Percentiles rank a stretch among this genome's conserved stretches.
Evolutionary conservation across 2,797 vertebrate species (phyloP).

Genomic region (Cyprinella venusta): DNA sequence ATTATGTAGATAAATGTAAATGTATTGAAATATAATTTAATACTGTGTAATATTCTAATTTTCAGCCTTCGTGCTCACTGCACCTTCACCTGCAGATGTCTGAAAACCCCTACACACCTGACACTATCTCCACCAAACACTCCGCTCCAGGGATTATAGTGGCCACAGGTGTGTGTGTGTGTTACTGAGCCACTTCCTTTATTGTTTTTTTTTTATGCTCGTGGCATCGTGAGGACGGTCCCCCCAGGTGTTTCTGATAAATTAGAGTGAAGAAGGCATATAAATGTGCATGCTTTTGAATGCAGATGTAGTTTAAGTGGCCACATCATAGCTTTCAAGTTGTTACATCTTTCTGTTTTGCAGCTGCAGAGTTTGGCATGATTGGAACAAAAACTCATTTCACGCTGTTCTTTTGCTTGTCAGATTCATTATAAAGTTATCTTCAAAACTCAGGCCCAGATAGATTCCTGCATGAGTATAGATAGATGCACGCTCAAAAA

Average conservation of each 20-base stretch:
- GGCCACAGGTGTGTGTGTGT: constrained; percentile 84
- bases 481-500: constrained; percentile 36
- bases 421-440: constrained; percentile 44
- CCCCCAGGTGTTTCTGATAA: neutral
- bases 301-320: neutral
- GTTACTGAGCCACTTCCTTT: constrained; percentile 12
- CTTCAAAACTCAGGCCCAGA: constrained; percentile 27
- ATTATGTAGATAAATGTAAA: constrained; percentile 51
- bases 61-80: constrained; percentile 93
- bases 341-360: constrained; percentile 18
- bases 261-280: constrained; percentile 6
- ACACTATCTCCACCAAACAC: constrained; percentile 92
- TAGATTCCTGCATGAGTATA: constrained; percentile 16
- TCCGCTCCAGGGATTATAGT: constrained; percentile 92
- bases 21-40: constrained; percentile 53
- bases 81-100: constrained; percentile 94
- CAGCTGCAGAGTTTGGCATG: constrained; percentile 14
- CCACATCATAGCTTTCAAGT: constrained; percentile 6
- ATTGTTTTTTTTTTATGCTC: constrained; percentile 3
- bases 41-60: constrained; percentile 59
- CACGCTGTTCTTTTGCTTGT: constrained; percentile 32
- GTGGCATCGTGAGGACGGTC: neutral
- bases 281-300: constrained; percentile 31
- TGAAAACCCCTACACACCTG: constrained; percentile 94
- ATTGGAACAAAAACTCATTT: constrained; percentile 36